Percentiles rank a stretch among this genome's conserved stretches.
Conservation (phyloP, 1,140 invertebrate species). For the Macrosteles quadrilineatus region DNA sequence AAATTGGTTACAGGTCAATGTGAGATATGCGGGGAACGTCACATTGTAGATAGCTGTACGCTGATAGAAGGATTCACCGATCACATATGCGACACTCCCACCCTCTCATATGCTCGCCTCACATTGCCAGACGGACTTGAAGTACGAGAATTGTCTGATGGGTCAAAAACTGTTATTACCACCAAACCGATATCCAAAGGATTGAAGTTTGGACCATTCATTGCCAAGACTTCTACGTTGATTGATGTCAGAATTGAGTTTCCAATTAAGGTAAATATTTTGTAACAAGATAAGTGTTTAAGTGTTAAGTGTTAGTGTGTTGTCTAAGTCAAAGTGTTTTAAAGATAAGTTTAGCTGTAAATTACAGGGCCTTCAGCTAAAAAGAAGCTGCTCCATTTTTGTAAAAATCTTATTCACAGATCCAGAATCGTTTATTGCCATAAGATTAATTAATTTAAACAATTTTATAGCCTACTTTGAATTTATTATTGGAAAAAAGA, state of each 20-base stretch:
- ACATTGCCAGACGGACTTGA: background rate
- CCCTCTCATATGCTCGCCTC: background rate
- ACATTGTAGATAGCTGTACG: background rate
- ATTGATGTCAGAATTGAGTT: constrained; percentile 14
- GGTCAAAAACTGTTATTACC: background rate
- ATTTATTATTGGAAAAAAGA: too few relatives aligned
- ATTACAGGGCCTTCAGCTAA: background rate
- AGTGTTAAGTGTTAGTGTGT: too few relatives aligned
- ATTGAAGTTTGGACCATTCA: constrained; percentile 11
- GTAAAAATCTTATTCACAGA: background rate
- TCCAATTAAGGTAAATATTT: background rate
- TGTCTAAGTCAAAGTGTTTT: background rate
- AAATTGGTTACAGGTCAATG: background rate
- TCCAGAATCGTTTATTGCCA: background rate
- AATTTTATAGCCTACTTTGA: too few relatives aligned
- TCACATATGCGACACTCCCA: background rate
- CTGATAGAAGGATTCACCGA: background rate
- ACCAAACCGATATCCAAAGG: background rate
- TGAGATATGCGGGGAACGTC: constrained; percentile 10
- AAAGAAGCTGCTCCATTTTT: background rate
- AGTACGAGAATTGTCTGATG: background rate
- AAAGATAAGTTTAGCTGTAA: background rate
- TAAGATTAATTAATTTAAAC: background rate
- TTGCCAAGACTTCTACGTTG: background rate
- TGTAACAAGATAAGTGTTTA: background rate